Evolutionary conservation across 2,888 invertebrate genomes (phyloP), one percentile per base, ranked within the genome.

Genomic region (Eupeodes luniger): DNA sequence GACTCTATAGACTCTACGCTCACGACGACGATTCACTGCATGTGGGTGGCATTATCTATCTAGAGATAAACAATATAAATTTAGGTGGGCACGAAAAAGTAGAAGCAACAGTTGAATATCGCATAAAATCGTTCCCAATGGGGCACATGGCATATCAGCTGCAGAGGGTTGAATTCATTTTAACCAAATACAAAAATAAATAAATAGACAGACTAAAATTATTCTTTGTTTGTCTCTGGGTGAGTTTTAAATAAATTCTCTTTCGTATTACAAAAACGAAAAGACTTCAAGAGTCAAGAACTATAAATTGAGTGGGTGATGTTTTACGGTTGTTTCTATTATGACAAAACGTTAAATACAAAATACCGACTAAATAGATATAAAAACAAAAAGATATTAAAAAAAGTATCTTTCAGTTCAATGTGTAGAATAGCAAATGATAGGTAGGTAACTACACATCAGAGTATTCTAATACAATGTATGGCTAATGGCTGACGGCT

Each of bases 11-110:
- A 40, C 9, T 40, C 40, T 0, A 27, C 27, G 27, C 1, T 2
- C 0, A 27, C 27, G 16, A 59, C 78, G 81, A 64, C 66, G 27
- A 44, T 66, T 59, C 69, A 59, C 55, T 83, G 75, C 80, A 76
- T 87, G 86, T 80, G 83, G 80, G 86, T 75, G 86, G 40, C 44
- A 62, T 81, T 78, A 67, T 78, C 77, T 80, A 51, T 62, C 27
- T 27, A 40, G 9, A 47, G 51, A 81, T 47, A 81, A 55, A 82
- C 74, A 82, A 81, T 40, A 40, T 74, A 40, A 69, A 57, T 86
- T 85, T 74, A 34, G 72, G 72, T 74, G 72, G 44, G 53, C 6
- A 44, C 49, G 40, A 64, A 53, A 53, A 62, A 47, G 59, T 47
- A 53, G 47, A 62, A 47, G 59, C 47, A 59, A 72, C 72, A 59